phyloP scores from a whole-genome alignment of 2,113 vertebrate species.

The Forbesichthys papilliferus region DNA sequence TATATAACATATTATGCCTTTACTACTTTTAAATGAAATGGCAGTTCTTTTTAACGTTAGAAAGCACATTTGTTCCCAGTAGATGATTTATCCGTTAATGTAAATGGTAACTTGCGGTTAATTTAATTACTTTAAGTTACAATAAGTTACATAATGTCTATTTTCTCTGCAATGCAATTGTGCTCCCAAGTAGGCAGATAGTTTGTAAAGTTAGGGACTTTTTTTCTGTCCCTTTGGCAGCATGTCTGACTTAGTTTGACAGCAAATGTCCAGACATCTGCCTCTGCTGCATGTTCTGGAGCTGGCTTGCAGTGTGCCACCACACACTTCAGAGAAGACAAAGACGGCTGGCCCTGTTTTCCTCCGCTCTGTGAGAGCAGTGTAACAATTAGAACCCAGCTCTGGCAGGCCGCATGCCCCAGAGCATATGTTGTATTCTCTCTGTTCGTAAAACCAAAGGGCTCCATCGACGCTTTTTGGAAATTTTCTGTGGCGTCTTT shows the following conservation, averaged over 20 bases:
- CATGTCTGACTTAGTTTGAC: slow-evolving; percentile 71
- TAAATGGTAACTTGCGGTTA: no score
- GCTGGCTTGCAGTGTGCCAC: slow-evolving; percentile 68
- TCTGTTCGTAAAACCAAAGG: slow-evolving; percentile 76
- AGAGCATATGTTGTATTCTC: slow-evolving; percentile 80
- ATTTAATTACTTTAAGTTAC: no score
- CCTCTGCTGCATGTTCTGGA: slow-evolving; percentile 67
- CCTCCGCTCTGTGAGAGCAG: slow-evolving; percentile 70
- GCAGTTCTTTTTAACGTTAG: no score
- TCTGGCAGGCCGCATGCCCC: slow-evolving; percentile 74
- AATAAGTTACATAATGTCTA: not conserved
- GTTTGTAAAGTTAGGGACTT: slow-evolving; percentile 64
- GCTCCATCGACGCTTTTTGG: slow-evolving; percentile 68
- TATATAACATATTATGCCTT: not conserved
- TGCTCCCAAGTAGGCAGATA: slow-evolving; percentile 44
- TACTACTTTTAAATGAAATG: not conserved
- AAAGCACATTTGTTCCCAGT: not conserved
- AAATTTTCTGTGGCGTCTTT: slow-evolving; percentile 66
- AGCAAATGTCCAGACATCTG: slow-evolving; percentile 81
- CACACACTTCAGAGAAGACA: slow-evolving; percentile 75
- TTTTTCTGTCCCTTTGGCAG: slow-evolving; percentile 69
- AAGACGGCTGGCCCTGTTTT: slow-evolving; percentile 76
- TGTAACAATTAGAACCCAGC: slow-evolving; percentile 78
- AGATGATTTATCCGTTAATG: not conserved
- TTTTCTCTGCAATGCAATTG: not conserved